Conservation (phyloP, 2,113 vertebrate genomes). For the Gopherus flavomarginatus region DNA sequence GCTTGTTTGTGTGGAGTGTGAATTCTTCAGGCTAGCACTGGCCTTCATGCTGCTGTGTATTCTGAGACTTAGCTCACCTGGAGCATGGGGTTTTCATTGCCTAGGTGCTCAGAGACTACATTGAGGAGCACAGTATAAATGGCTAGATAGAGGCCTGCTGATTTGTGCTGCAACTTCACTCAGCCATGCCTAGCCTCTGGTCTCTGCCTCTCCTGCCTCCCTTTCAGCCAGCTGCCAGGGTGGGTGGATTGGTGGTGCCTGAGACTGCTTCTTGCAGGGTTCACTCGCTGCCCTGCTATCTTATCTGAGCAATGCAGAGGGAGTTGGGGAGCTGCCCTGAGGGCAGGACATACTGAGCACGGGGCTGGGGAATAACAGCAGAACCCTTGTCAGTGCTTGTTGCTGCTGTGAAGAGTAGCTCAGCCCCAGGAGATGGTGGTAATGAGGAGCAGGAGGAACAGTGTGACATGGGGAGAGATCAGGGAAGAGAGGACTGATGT, state of each 20-base stretch:
- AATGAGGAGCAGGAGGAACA: not conserved
- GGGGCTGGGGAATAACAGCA: not conserved
- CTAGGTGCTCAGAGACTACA: not conserved
- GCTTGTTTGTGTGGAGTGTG: not conserved
- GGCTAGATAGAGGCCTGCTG: accelerated
- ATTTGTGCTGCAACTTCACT: not conserved
- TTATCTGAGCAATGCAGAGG: not conserved
- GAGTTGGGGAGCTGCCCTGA: not conserved
- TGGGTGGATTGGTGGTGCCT: not conserved
- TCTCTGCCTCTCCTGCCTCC: not conserved
- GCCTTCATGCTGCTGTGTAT: not conserved
- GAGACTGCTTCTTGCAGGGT: not conserved
- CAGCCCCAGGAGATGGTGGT: not conserved
- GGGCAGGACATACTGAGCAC: not conserved
- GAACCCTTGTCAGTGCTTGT: not conserved
- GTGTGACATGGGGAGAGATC: not conserved
- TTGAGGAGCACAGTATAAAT: not conserved
- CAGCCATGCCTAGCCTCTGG: not conserved
- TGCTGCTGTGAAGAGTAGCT: not conserved
- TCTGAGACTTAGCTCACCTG: not conserved
- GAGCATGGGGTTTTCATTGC: not conserved
- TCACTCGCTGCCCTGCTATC: not conserved
- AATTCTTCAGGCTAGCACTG: not conserved
- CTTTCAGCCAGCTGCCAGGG: not conserved
- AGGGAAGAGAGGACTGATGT: accelerated